Percentiles rank a stretch among this genome's conserved stretches.
phyloP scores from a whole-genome alignment of 1,140 invertebrate species.

The Elysia chlorotica region DNA sequence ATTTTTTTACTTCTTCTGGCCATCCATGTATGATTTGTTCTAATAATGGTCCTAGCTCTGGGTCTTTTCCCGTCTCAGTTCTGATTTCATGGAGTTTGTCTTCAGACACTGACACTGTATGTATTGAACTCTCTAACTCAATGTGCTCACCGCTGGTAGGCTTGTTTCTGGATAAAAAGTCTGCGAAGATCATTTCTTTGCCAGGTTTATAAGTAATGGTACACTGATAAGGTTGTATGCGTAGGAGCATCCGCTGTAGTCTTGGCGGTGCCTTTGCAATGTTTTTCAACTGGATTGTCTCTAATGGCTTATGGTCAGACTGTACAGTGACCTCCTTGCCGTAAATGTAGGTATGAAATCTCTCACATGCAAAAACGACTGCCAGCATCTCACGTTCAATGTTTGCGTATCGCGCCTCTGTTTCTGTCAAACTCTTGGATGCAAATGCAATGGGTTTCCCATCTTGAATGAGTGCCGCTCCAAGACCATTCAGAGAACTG shows the following conservation, averaged over 20 bases:
- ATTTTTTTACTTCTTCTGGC: conserved; percentile 3
- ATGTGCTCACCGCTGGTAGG: neutral
- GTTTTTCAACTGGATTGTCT: conserved; percentile 29
- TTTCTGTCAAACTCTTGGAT: conserved; percentile 46
- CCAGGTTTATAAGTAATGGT: conserved; percentile 29
- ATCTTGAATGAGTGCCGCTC: conserved; percentile 51
- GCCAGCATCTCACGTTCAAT: conserved; percentile 64
- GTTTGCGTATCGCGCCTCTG: conserved; percentile 58
- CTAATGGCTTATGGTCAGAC: conserved; percentile 47
- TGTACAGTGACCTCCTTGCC: conserved; percentile 41
- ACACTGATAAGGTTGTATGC: conserved; percentile 37
- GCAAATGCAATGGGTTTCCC: conserved; percentile 55
- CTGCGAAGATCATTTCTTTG: conserved; percentile 31
- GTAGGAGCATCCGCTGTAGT: conserved; percentile 35
- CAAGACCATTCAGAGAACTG: conserved; percentile 50
- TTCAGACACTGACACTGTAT: conserved; percentile 1
- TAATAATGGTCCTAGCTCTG: neutral
- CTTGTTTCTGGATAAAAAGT: conserved; percentile 26
- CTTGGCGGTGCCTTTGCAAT: conserved; percentile 26
- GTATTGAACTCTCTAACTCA: neutral
- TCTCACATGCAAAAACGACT: conserved; percentile 50
- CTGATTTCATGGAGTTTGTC: conserved; percentile 1
- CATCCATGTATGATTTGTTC: conserved; percentile 6
- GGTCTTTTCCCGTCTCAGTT: conserved; percentile 4
- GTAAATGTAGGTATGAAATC: conserved; percentile 61